Base-by-base conservation (phyloP, 2,797 vertebrate genomes). In the Brachymystax lenok region DNA sequence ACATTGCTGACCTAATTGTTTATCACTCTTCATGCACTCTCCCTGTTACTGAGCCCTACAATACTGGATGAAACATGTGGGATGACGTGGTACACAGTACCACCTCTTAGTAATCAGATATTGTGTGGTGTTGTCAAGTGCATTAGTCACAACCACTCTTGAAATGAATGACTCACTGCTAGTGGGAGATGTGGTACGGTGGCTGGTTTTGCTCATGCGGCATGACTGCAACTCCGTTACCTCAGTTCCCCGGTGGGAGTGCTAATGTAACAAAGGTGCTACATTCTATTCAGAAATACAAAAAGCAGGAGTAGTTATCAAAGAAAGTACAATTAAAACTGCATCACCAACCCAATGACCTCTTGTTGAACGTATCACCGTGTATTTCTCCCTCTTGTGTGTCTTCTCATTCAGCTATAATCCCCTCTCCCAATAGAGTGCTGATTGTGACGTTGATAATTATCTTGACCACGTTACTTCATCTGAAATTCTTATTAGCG, bases 121-220 rank as follows among this genome's bases (percentile, higher is more conserved):
- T 75, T 71, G 28, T 82, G 63, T 30, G 63, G 63, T 66, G 63
- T 66, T 28, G 84, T 78, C 81, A 74, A 64, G 78, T 84, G 78
- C 87, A 85, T 88, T 83, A 88, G 80, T 88, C 77, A 73, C 27
- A 2, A n/a, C 75, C 27, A 71, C 81, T 79, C 83, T 90, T 76
- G 56, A 87, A 80, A 63, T 78, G 77, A 88, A 88, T 86, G 79
- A 82, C 86, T 84, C 82, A 74, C 81, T 85, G 80, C 84, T 77
- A 77, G 50, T 80, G 75, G 69, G 85, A 81, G 76, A 79, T 30
- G 35, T 75, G 59, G 24, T 61, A 61, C 40, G 10, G 40, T 46
- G 40, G 10, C 40, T 46, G 40, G 40, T 46, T 46, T 46, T 12
- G 40, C 40, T 46, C 40, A 46, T 46, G 40, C 40, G 2, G 40